These are phyloP conservation scores for Anolis apletophallus DNA, from an alignment of 2,797 vertebrate genomes.

Conservation along the genomic window DNA sequence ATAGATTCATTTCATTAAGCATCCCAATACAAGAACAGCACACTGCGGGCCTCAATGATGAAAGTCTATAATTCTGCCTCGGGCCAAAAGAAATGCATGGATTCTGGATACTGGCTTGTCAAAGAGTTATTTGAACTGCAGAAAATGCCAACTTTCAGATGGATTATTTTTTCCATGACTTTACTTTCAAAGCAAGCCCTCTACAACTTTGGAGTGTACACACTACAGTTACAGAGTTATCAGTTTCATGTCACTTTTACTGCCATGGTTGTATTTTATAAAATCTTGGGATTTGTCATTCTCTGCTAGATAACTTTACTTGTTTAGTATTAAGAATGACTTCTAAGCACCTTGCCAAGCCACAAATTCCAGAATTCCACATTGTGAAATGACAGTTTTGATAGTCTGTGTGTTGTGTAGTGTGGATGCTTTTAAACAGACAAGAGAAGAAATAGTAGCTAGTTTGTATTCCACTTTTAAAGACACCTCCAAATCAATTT, in stretches of 20 bases:
- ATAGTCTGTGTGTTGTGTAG: too few species aligned
- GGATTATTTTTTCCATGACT: slow-evolving; percentile 19
- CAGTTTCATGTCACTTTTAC: too few species aligned
- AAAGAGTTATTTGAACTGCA: neutral
- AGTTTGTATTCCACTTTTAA: neutral
- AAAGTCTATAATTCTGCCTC: slow-evolving; percentile 33
- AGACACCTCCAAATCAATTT: neutral
- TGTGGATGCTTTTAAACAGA: neutral
- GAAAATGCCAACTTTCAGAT: slow-evolving; percentile 35
- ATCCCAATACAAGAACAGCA: slow-evolving; percentile 37
- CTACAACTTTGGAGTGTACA: neutral
- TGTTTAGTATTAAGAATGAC: too few species aligned
- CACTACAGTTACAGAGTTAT: too few species aligned
- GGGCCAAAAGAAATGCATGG: accelerated
- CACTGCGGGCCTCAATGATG: slow-evolving; percentile 27
- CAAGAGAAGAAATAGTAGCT: neutral
- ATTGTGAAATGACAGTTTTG: too few species aligned
- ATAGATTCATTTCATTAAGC: neutral
- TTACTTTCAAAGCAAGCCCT: slow-evolving; percentile 2
- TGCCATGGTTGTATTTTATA: too few species aligned
- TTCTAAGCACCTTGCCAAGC: too few species aligned
- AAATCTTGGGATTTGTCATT: too few species aligned
- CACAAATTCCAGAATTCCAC: too few species aligned
- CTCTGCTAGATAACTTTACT: too few species aligned
- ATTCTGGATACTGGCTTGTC: slow-evolving; percentile 22